Conservation (phyloP, 2,113 vertebrate species). For the Monopterus albus region DNA sequence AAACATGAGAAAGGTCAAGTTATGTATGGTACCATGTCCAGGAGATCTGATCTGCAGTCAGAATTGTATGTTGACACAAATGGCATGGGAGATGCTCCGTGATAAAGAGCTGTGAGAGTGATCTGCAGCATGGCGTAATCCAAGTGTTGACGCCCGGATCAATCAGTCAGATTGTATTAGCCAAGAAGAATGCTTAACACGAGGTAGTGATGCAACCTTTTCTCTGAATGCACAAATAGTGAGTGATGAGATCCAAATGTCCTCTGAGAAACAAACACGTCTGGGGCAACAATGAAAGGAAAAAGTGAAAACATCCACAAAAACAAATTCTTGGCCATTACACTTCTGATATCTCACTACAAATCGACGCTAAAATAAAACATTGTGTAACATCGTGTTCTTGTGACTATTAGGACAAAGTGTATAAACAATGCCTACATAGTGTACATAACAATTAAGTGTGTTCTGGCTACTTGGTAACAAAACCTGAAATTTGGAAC, state of each 20-base stretch:
- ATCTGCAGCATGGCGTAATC: constrained; percentile 21
- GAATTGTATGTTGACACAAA: constrained; percentile 27
- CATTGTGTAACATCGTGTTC: constrained; percentile 31
- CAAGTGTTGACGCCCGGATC: constrained; percentile 33
- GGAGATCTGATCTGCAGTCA: background rate
- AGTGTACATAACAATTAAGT: background rate
- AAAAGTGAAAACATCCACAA: constrained; percentile 33
- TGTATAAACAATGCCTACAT: background rate
- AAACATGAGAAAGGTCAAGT: constrained; percentile 33
- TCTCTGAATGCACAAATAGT: constrained; percentile 47
- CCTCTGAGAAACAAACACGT: constrained; percentile 59
- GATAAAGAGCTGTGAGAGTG: constrained; percentile 34
- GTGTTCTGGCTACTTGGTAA: constrained; percentile 5
- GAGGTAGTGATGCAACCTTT: constrained; percentile 62
- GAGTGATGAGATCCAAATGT: constrained; percentile 65
- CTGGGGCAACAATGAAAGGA: constrained; percentile 38
- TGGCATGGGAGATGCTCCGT: constrained; percentile 19
- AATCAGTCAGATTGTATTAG: constrained; percentile 30
- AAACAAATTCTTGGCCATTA: constrained; percentile 50
- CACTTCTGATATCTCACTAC: constrained; percentile 6
- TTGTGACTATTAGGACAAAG: background rate
- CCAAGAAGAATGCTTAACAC: constrained; percentile 38
- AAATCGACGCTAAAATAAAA: constrained; percentile 16
- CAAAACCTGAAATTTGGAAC: background rate
- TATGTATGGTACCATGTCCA: background rate